Evolutionary conservation across 2,797 vertebrate species (phyloP).

Genomic region (Galago senegalensis): DNA sequence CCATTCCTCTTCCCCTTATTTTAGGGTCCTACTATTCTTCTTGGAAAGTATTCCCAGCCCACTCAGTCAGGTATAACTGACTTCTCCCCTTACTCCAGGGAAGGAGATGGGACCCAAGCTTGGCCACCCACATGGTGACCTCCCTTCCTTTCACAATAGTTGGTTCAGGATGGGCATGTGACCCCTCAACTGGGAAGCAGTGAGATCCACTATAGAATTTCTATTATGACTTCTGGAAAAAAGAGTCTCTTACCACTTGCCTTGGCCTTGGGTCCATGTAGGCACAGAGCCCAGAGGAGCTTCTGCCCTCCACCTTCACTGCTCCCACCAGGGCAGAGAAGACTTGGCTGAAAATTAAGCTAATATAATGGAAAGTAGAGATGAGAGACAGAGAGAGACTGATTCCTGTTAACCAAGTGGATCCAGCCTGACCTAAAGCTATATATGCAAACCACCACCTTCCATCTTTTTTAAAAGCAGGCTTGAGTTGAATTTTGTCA

Average conservation of each 20-base stretch:
- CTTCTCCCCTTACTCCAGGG: neutral
- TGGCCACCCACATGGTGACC: no score
- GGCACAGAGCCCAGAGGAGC: neutral
- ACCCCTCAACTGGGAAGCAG: neutral
- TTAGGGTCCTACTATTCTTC: neutral
- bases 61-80: neutral
- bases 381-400: neutral
- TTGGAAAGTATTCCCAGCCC: neutral
- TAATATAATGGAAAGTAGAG: neutral
- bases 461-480: neutral
- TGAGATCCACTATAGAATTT: neutral
- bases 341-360: neutral
- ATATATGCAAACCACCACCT: neutral
- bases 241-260: neutral
- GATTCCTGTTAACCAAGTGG: neutral
- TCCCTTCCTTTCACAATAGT: neutral
- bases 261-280: neutral
- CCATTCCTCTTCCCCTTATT: neutral
- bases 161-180: neutral
- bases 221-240: neutral
- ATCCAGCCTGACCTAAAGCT: neutral
- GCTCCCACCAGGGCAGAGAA: neutral
- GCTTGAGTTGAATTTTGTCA: neutral
- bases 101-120: neutral
- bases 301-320: rapidly evolving